Evolutionary conservation across 2,797 vertebrate species (phyloP), one percentile per base, ranked within the genome.

Genomic region (Pseudochaenichthys georgianus): DNA sequence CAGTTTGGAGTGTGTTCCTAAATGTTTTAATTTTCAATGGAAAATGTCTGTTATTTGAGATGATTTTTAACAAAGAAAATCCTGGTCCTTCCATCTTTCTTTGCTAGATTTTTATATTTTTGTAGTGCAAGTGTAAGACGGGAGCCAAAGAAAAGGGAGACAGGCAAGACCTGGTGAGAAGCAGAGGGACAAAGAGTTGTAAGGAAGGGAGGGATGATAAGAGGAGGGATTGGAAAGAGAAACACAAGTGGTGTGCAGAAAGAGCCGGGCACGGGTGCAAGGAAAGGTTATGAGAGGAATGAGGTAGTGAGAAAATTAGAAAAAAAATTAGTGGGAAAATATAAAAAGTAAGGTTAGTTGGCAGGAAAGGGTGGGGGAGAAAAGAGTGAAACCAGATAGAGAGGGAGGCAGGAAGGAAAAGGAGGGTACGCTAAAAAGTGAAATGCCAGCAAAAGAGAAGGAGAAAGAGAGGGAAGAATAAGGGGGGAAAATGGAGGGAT

Each of bases 371-470:
- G 89, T 85, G 91, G 83, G 81, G 82, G 73, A 80, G 74, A 68
- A 69, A 69, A 60, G 70, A 88, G 78, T 79, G 64, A 87, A 86
- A 84, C 77, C 78, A 83, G 82, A 90, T 79, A 86, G 77, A 87
- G 63, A 76, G 48, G 51, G 71, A 90, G 84, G 75, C 87, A 85
- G 91, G 90, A 92, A 92, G 91, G 91, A 91, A 91, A 91, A 87
- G 88, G 89, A 84, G 88, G 82, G 83, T 69, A 78, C 8, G 63
- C 53, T 28, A 59, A 63, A 83, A 69, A 68, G 70, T 54, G 73
- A 72, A 62, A 61, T 76, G 67, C 69, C 80, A 78, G 79, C 38
- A 3, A 61, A 41, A n/a, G 67, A 77, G 69, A 85, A 45, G n/a
- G 34, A 67, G 62, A 81, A 63, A 70, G 57, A 68, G 81, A 62